These are phyloP conservation scores for Anthophora plumipes DNA, from an alignment of 2,888 invertebrate genomes.

Conservation along the genomic window DNA sequence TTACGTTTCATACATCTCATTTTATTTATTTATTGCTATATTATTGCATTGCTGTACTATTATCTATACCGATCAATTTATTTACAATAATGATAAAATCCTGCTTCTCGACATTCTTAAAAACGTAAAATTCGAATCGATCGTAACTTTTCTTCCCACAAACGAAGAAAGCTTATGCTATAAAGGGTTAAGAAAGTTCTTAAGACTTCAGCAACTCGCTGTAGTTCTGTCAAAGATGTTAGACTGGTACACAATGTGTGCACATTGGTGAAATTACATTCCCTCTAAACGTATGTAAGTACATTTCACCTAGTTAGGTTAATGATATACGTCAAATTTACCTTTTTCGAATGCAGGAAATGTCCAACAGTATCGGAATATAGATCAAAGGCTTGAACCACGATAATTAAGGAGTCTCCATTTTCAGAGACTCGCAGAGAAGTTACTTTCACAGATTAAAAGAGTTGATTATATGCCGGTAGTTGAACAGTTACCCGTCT, in stretches of 20 bases:
- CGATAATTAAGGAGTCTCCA: constrained; percentile 43
- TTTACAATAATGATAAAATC: no score
- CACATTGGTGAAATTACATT: not conserved
- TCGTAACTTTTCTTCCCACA: no score
- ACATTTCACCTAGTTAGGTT: not conserved
- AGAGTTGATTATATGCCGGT: constrained; percentile 15
- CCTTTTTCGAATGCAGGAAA: constrained; percentile 29
- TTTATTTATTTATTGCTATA: no score
- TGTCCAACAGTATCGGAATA: not conserved
- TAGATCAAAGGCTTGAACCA: not conserved
- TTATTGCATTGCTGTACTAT: no score
- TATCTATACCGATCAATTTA: no score
- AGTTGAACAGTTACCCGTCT: constrained; percentile 32
- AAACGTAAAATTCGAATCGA: no score
- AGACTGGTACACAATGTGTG: not conserved
- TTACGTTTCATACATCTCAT: no score
- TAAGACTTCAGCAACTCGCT: no score
- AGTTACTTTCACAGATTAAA: constrained; percentile 41
- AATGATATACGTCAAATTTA: constrained; percentile 11
- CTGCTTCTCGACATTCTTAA: no score
- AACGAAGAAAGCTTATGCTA: no score
- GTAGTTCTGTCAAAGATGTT: no score
- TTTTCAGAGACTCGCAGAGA: constrained; percentile 22
- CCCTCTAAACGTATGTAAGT: not conserved
- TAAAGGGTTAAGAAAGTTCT: no score